These are phyloP conservation scores for Mallateleia sp. DNA, from an alignment of 2,888 invertebrate genomes.

Conservation along the genomic window DNA sequence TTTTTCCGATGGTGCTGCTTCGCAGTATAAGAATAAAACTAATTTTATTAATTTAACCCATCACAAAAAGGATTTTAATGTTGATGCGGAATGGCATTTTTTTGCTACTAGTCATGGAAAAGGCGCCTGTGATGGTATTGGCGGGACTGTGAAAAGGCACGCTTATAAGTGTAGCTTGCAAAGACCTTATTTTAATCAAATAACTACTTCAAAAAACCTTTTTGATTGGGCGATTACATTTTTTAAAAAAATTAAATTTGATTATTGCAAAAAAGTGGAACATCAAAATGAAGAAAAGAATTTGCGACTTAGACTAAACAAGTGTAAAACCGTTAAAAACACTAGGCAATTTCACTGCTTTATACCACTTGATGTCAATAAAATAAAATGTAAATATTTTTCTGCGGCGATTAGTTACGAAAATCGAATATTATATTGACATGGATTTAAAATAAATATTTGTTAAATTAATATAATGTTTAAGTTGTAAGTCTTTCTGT, in stretches of 20 bases:
- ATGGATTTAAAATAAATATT: too few species aligned
- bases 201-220: not conserved
- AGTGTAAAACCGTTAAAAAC: too few species aligned
- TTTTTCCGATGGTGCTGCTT: constrained; percentile 10
- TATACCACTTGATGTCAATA: too few species aligned
- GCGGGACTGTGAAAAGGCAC: constrained; percentile 19
- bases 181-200: not conserved
- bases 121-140: constrained; percentile 6
- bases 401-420: too few species aligned
- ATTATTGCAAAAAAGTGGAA: not conserved
- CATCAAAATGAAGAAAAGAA: not conserved
- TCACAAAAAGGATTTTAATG: constrained; percentile 23
- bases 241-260: constrained; percentile 25
- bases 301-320: too few species aligned
- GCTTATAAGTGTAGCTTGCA: not conserved
- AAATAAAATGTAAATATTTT: too few species aligned
- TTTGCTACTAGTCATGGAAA: constrained; percentile 28
- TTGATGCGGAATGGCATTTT: constrained; percentile 36
- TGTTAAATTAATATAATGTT: too few species aligned
- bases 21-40: constrained; percentile 25
- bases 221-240: constrained; percentile 10
- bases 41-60: constrained; percentile 11
- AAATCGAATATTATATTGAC: too few species aligned
- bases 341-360: too few species aligned
- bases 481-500: too few species aligned